Base-by-base conservation (phyloP, 2,797 vertebrate genomes). In the Simalia tracyae region DNA sequence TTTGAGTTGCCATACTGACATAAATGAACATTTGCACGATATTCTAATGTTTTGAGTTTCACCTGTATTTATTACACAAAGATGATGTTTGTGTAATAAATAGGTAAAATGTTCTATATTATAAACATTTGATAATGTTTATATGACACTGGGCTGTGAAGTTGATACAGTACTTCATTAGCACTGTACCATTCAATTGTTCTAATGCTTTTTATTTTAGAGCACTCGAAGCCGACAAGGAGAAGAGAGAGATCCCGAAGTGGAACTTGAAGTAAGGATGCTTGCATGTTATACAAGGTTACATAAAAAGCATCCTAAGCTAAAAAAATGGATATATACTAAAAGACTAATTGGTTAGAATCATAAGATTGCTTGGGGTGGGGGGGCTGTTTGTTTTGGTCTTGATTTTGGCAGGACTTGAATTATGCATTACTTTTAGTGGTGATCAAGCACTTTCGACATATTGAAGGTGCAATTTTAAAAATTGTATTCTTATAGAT, bases 221-320 rank as follows among this genome's bases (percentile, higher is more conserved):
- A 99, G 99, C 97, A 99, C 99, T 89, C 98, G 99, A 94, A 99
- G 98, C 97, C 98, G 99, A 91, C 99, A 99, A 97, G 99, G 99
- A 91, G 99, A 99, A 98, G 98, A 99, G 96, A 98, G 99, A 97
- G 98, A 99, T 96, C 99, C 99, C 0, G 98, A 99, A 96, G 98
- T 99, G 94, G 99, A 99, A 97, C 98, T 98, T 95, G 99, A 99
- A 98, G 99, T 99, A 98, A 96, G n/a, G 84, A 86, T 91, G 92
- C 0, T 81, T 24, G 4, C 64, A 50, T 84, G 1, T 68, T 50
- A 2, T 66, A 0, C 17, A 59, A 89, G 19, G 60, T 72, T 6
- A 68, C 31, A 22, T 86, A 59, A 64, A 84, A 61, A 36, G 24
- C 68, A n/a, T 87, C 10, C 31, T 86, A 24, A 72, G 3, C 6